These are phyloP conservation scores for Cyclopterus lumpus DNA, from an alignment of 2,797 vertebrate genomes.

Conservation along the genomic window DNA sequence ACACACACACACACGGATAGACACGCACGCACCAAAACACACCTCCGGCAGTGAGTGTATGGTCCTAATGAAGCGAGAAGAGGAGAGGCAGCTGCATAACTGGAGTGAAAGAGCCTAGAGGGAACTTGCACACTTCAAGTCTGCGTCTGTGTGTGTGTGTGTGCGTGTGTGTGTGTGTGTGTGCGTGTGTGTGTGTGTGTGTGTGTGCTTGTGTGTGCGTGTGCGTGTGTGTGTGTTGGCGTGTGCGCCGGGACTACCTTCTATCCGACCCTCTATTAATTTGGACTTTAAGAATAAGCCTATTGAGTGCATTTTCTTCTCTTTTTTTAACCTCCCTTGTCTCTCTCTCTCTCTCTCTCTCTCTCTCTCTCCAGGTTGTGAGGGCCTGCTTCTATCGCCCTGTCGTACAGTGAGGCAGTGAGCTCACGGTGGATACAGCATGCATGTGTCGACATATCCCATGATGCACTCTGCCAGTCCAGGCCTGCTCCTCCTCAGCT, in stretches of 20 bases:
- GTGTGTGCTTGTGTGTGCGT: conserved; percentile 29
- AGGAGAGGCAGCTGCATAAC: conserved; percentile 72
- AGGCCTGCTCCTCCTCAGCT: conserved; percentile 89
- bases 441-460: conserved; percentile 89
- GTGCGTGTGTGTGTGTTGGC: conserved; percentile 26
- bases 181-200: conserved; percentile 27
- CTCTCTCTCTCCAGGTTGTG: conserved; percentile 86
- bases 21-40: conserved; percentile 43
- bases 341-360: conserved; percentile 1
- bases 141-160: conserved; percentile 25
- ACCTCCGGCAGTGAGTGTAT: conserved; percentile 70
- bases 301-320: conserved; percentile 43
- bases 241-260: conserved; percentile 22
- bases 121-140: conserved; percentile 57
- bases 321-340: conserved; percentile 14
- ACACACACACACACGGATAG: not conserved
- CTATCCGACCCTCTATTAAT: conserved; percentile 42
- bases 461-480: conserved; percentile 88
- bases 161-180: conserved; percentile 31
- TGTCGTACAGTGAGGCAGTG: conserved; percentile 88
- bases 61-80: conserved; percentile 76
- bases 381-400: conserved; percentile 84
- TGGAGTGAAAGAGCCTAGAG: conserved; percentile 67
- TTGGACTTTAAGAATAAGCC: conserved; percentile 28
- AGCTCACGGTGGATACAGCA: conserved; percentile 86